Percentiles rank a stretch among this genome's conserved stretches.
phyloP scores from a whole-genome alignment of 2,888 invertebrate genomes.

The Spilarctia lutea region DNA sequence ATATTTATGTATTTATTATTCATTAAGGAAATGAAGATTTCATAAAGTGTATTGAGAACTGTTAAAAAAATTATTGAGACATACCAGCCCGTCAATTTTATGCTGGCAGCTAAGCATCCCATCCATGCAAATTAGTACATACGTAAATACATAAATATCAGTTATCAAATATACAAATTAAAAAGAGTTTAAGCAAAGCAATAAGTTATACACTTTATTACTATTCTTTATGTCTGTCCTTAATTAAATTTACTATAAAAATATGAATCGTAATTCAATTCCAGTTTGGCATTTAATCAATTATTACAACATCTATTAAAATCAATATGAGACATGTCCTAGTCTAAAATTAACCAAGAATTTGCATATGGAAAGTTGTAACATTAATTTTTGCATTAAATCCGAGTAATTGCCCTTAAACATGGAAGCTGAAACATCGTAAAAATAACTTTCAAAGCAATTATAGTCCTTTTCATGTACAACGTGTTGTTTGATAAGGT shows the following conservation, averaged over 20 bases:
- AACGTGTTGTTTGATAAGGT: constrained; percentile 67
- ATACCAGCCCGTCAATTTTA: background rate
- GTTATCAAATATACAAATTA: background rate
- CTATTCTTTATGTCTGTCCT: background rate
- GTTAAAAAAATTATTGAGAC: background rate
- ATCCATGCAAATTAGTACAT: background rate
- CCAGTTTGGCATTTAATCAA: constrained; percentile 15
- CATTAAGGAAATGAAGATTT: background rate
- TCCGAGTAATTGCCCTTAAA: constrained; percentile 56
- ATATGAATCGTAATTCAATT: constrained; percentile 32
- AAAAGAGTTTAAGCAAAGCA: background rate
- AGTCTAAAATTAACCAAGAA: constrained; percentile 55
- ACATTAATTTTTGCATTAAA: constrained; percentile 61
- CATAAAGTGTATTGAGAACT: background rate
- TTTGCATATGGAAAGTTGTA: constrained; percentile 68
- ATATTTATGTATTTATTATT: background rate
- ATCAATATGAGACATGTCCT: constrained; percentile 28
- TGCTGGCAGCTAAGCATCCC: background rate
- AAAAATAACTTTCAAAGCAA: constrained; percentile 75
- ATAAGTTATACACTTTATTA: background rate
- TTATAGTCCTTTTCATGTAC: constrained; percentile 67
- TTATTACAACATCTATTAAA: constrained; percentile 16
- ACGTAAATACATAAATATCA: background rate
- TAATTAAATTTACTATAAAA: constrained; percentile 21
- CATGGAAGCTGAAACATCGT: constrained; percentile 58